These are phyloP conservation scores for Lithophane ornitopus DNA, from an alignment of 2,888 invertebrate species.

Conservation along the genomic window DNA sequence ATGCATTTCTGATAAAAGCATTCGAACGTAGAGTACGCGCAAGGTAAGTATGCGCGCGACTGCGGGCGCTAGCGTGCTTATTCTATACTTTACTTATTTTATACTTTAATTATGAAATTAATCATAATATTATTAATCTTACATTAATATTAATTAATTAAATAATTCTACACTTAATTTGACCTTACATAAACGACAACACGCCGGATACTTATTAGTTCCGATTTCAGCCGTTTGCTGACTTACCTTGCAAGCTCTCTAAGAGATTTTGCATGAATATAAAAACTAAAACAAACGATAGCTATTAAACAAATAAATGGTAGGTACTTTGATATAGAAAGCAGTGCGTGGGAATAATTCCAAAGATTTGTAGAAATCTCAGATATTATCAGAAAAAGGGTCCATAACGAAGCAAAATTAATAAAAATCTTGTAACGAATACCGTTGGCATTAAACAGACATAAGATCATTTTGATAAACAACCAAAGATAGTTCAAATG, in stretches of 20 bases:
- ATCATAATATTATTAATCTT: too few species aligned
- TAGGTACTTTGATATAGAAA: background rate
- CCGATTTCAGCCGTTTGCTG: too few species aligned
- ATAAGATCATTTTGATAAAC: constrained; percentile 62
- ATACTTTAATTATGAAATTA: too few species aligned
- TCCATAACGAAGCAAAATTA: constrained; percentile 15
- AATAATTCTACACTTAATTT: too few species aligned
- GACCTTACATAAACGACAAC: too few species aligned
- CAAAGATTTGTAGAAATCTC: background rate
- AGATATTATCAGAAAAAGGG: constrained; percentile 16
- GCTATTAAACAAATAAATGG: background rate
- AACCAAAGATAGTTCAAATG: constrained; percentile 73
- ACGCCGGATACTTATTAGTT: too few species aligned
- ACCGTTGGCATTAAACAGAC: constrained; percentile 32
- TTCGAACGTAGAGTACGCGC: too few species aligned
- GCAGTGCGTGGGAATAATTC: constrained; percentile 16
- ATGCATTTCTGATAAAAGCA: background rate
- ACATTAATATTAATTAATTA: too few species aligned
- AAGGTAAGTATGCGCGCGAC: too few species aligned
- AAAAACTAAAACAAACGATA: background rate
- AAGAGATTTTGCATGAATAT: background rate
- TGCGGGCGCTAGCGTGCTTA: too few species aligned
- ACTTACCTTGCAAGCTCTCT: too few species aligned
- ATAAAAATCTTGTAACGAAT: constrained; percentile 54
- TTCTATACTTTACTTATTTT: too few species aligned